Evolutionary conservation across 1,140 invertebrate species (phyloP).

Genomic region (Atta cephalotes): DNA sequence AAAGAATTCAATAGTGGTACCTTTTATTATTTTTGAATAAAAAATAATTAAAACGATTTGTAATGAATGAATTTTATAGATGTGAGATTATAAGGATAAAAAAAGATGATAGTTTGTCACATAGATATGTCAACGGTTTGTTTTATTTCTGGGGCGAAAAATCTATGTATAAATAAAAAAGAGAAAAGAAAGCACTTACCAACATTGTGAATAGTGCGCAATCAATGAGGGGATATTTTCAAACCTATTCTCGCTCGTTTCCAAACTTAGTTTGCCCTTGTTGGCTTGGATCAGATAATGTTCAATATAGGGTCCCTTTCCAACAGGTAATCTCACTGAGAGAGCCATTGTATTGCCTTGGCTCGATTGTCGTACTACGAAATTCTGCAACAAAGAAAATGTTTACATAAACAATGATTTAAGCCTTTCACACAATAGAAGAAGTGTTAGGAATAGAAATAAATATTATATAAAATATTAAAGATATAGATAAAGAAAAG

Average conservation of each 20-base stretch:
- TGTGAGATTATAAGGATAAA: not conserved
- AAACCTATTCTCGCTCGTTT: constrained; percentile 97
- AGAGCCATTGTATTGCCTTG: constrained; percentile 97
- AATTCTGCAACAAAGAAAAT: constrained; percentile 90
- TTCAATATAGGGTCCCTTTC: constrained; percentile 96
- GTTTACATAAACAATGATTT: not conserved
- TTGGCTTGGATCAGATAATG: constrained; percentile 97
- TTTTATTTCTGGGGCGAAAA: not conserved
- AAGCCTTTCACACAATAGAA: not conserved
- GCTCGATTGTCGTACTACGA: constrained; percentile 97
- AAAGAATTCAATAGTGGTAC: too few species aligned
- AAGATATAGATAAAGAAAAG: too few species aligned
- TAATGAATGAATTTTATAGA: not conserved
- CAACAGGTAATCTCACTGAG: constrained; percentile 94
- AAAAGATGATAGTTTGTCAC: not conserved
- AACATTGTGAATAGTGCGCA: constrained; percentile 96
- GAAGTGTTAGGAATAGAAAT: too few species aligned
- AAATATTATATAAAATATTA: too few species aligned
- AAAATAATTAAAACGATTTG: too few species aligned
- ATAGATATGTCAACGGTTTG: not conserved
- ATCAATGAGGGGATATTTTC: constrained; percentile 96
- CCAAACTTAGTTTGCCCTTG: constrained; percentile 93
- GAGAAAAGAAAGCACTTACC: constrained; percentile 87
- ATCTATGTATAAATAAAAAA: constrained; percentile 26
- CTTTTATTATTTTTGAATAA: too few species aligned